phyloP scores from a whole-genome alignment of 2,797 vertebrate species.

The Glossophaga mutica region DNA sequence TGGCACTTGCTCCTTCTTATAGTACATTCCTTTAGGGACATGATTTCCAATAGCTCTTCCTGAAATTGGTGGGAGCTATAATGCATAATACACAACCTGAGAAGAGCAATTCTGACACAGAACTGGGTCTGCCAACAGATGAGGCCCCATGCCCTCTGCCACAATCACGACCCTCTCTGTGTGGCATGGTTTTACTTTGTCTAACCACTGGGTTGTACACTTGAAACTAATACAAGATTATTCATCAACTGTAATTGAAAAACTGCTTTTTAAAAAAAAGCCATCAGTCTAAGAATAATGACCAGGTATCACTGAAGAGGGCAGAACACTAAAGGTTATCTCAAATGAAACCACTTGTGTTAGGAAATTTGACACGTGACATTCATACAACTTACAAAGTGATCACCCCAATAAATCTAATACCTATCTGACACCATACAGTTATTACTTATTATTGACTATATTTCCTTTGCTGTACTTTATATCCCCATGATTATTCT shows the following conservation, averaged over 20 bases:
- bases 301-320: neutral
- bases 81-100: neutral
- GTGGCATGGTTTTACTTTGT: neutral
- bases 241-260: neutral
- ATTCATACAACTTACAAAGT: neutral
- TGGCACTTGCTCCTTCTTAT: slow-evolving; percentile 9
- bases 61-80: neutral
- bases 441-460: neutral
- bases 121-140: neutral
- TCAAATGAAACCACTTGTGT: neutral
- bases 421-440: neutral
- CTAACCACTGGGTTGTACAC: neutral
- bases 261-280: neutral
- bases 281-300: neutral
- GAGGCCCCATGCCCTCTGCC: neutral
- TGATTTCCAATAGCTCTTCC: slow-evolving; percentile 13
- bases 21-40: neutral
- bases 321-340: neutral
- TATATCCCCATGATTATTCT: neutral
- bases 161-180: fast-evolving
- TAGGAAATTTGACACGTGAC: neutral
- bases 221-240: neutral
- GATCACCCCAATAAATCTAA: neutral
- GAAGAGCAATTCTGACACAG: neutral
- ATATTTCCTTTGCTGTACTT: neutral